Conservation (phyloP, 2,113 vertebrate genomes). For the Variabilichromis moorii region DNA sequence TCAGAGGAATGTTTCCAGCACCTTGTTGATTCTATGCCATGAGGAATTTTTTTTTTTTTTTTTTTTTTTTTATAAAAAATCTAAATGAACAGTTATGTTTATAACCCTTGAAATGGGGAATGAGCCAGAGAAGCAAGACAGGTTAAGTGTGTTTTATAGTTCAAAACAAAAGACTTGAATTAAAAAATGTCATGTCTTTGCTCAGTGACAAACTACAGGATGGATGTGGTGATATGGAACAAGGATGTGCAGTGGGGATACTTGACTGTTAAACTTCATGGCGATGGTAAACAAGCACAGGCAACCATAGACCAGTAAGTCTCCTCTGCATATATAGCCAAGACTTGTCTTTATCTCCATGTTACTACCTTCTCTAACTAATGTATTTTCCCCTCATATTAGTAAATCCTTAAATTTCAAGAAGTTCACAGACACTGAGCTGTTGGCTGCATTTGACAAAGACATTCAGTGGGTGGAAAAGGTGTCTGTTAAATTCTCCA, state of each 20-base stretch:
- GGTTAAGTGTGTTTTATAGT: background rate
- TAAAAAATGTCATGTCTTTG: background rate
- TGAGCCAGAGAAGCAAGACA: background rate
- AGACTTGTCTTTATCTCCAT: background rate
- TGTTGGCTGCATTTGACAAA: slow-evolving; percentile 80
- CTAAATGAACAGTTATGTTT: background rate
- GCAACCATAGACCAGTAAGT: slow-evolving; percentile 67
- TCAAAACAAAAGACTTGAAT: background rate
- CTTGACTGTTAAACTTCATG: slow-evolving; percentile 73
- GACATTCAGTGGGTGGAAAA: slow-evolving; percentile 68
- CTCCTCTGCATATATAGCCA: background rate
- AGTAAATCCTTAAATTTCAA: slow-evolving; percentile 78
- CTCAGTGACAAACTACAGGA: slow-evolving; percentile 77
- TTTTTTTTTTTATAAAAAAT: background rate
- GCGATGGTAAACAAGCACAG: slow-evolving; percentile 52
- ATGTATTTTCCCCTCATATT: background rate
- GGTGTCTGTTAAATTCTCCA: slow-evolving; percentile 79
- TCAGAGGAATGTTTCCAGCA: background rate
- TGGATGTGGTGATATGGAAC: slow-evolving; percentile 86
- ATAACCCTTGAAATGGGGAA: background rate
- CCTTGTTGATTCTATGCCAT: background rate
- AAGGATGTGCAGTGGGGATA: slow-evolving; percentile 71
- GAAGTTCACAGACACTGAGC: slow-evolving; percentile 67
- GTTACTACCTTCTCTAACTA: background rate
- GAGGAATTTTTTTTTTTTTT: rapidly evolving